These are phyloP conservation scores for Corythucha ciliata DNA, from an alignment of 2,888 invertebrate genomes.

Conservation along the genomic window DNA sequence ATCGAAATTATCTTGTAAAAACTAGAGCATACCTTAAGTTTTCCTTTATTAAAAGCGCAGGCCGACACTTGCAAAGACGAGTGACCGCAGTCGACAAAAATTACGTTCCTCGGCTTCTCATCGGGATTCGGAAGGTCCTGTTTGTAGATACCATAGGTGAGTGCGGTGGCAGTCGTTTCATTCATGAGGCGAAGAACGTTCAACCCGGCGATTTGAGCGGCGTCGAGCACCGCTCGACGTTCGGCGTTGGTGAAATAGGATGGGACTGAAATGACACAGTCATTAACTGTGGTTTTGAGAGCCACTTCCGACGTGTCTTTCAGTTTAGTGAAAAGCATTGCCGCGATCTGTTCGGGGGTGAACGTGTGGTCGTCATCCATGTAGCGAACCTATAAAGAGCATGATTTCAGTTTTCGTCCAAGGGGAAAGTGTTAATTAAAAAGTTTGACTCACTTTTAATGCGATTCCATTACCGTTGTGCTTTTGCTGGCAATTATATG, in stretches of 20 bases:
- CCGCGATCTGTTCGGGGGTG: slow-evolving; percentile 87
- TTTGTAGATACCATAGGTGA: slow-evolving; percentile 97
- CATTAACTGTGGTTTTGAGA: slow-evolving; percentile 82
- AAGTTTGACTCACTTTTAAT: background rate
- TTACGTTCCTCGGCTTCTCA: slow-evolving; percentile 82
- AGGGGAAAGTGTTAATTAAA: background rate
- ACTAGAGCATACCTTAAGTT: slow-evolving; percentile 51
- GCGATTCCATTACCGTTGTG: slow-evolving; percentile 50
- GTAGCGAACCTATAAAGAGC: slow-evolving; percentile 59
- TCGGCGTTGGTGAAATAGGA: slow-evolving; percentile 92
- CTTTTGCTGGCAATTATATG: slow-evolving; percentile 67
- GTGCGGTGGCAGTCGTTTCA: slow-evolving; percentile 92
- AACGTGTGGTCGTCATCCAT: slow-evolving; percentile 76
- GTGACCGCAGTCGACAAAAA: slow-evolving; percentile 96
- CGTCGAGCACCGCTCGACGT: slow-evolving; percentile 80
- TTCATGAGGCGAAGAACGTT: slow-evolving; percentile 93
- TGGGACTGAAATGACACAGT: slow-evolving; percentile 88
- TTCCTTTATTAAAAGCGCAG: slow-evolving; percentile 90
- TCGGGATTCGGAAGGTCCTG: slow-evolving; percentile 85
- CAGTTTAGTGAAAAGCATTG: slow-evolving; percentile 93
- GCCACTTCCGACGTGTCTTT: slow-evolving; percentile 82
- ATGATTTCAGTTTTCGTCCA: slow-evolving; percentile 5
- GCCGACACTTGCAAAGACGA: slow-evolving; percentile 81
- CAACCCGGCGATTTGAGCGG: slow-evolving; percentile 83
- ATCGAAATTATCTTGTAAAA: background rate